Percentiles rank a stretch among this genome's conserved stretches.
phyloP scores from a whole-genome alignment of 2,888 invertebrate species.

The Petrolisthes cinctipes region DNA sequence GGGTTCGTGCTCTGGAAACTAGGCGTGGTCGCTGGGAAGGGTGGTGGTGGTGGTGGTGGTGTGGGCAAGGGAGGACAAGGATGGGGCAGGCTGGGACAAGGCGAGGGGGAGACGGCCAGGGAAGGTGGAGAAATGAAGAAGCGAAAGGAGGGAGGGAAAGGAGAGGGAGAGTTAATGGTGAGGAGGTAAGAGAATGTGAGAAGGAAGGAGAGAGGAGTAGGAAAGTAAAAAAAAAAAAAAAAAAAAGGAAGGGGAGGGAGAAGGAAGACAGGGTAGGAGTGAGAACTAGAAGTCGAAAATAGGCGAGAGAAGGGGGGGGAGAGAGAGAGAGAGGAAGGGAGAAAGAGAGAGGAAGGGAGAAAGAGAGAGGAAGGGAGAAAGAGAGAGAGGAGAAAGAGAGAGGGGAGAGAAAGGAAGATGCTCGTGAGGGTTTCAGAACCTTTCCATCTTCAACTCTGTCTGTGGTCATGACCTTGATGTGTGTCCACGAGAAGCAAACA shows the following conservation, averaged over 20 bases:
- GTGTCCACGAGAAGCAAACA: too few species aligned
- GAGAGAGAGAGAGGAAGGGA: conserved; percentile 14
- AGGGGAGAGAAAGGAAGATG: neutral
- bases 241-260: neutral
- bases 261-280: neutral
- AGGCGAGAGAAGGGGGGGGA: neutral
- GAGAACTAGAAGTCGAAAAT: neutral
- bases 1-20: neutral
- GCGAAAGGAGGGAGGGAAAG: neutral
- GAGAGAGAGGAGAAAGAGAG: neutral
- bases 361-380: conserved; percentile 10
- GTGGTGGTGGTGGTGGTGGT: neutral
- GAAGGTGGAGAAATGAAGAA: neutral
- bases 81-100: neutral
- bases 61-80: neutral
- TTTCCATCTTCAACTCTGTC: too few species aligned
- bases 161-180: neutral
- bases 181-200: neutral
- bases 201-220: neutral
- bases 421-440: too few species aligned
- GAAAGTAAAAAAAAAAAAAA: neutral
- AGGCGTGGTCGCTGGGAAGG: neutral
- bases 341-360: conserved; percentile 29
- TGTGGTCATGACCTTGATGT: too few species aligned
- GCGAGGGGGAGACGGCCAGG: neutral